These are phyloP conservation scores for Phragmatobia fuliginosa DNA, from an alignment of 2,888 invertebrate species.

Conservation along the genomic window DNA sequence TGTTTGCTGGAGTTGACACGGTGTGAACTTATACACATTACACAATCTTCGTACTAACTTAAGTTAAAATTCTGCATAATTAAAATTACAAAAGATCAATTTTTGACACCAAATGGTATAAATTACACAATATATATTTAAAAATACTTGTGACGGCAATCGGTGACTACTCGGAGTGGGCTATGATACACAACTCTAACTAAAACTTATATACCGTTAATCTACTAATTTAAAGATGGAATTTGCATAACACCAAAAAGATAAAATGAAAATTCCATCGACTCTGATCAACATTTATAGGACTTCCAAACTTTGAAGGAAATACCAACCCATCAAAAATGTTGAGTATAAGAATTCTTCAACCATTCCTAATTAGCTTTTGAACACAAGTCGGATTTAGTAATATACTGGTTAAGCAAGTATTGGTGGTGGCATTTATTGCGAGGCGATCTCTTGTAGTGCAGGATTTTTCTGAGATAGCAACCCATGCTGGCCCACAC, in stretches of 20 bases:
- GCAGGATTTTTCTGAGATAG: too few species aligned
- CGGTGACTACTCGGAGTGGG: neutral
- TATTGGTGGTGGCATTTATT: too few species aligned
- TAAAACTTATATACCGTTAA: too few species aligned
- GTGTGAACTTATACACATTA: constrained; percentile 67
- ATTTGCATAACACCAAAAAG: too few species aligned
- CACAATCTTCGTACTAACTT: neutral
- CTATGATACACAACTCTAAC: neutral
- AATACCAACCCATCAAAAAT: neutral
- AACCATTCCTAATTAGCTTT: neutral
- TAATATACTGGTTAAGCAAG: too few species aligned
- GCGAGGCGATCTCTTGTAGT: too few species aligned
- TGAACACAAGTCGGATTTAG: neutral
- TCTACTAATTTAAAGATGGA: neutral
- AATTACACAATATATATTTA: too few species aligned
- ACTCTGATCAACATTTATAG: neutral
- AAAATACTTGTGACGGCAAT: too few species aligned
- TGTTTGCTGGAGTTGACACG: constrained; percentile 90
- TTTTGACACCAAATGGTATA: too few species aligned
- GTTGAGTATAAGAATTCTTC: neutral
- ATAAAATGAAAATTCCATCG: neutral
- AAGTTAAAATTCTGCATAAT: neutral
- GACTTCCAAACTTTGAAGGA: neutral
- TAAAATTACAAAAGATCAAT: too few species aligned
- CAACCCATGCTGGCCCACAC: too few species aligned